phyloP scores from a whole-genome alignment of 2,888 invertebrate genomes.

The Drosophila macrospina region DNA sequence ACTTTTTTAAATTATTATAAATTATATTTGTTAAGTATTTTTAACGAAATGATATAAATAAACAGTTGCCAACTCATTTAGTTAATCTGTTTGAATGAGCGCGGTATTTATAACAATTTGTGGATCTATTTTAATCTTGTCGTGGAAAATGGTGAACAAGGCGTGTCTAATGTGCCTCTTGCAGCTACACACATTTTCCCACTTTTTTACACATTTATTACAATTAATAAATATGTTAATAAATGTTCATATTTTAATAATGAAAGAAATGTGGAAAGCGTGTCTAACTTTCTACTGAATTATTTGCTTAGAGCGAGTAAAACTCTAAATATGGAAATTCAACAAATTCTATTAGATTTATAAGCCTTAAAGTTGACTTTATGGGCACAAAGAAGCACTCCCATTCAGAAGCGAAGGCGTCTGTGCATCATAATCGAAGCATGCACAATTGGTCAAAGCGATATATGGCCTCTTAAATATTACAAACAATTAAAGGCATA shows the following conservation, averaged over 20 bases:
- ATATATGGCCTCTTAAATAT: conserved; percentile 39
- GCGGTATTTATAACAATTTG: neutral
- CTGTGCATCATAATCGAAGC: conserved; percentile 9
- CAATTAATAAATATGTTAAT: too few relatives aligned
- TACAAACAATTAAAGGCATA: conserved; percentile 42
- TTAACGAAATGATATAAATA: neutral
- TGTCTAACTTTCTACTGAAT: too few relatives aligned
- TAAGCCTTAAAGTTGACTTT: neutral
- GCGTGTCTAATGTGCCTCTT: too few relatives aligned
- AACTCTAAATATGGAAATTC: neutral
- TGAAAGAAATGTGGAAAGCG: too few relatives aligned
- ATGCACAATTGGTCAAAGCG: conserved; percentile 28
- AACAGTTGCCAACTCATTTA: neutral
- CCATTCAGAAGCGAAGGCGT: neutral
- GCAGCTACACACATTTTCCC: too few relatives aligned
- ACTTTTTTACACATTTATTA: too few relatives aligned
- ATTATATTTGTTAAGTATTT: neutral
- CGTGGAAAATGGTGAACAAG: neutral
- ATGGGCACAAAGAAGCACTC: neutral
- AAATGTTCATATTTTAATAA: too few relatives aligned
- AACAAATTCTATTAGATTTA: neutral
- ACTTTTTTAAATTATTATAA: conserved; percentile 5
- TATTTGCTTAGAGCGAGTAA: too few relatives aligned
- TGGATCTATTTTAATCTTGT: neutral
- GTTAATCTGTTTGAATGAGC: neutral